A percentile compares a stretch with the other conserved stretches of the same genome.
Conservation (phyloP, 2,888 invertebrate species). For the Xestia xanthographa region DNA sequence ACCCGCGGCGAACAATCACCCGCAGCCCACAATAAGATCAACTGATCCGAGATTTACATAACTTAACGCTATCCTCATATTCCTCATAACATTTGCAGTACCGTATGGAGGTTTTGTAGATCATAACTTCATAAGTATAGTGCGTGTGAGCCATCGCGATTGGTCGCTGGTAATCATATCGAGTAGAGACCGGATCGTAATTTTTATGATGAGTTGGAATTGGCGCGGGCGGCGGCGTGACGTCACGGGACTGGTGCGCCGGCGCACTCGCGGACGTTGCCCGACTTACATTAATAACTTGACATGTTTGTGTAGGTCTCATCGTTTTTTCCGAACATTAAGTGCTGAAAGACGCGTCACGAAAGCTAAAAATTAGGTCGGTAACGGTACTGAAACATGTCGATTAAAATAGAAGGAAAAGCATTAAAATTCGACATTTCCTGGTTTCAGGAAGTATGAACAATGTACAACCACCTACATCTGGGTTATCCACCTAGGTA, state of each 20-base stretch:
- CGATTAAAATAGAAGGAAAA: conserved; percentile 25
- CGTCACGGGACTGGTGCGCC: conserved; percentile 72
- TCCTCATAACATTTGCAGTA: conserved; percentile 58
- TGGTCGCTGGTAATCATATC: conserved; percentile 71
- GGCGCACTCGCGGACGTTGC: conserved; percentile 65
- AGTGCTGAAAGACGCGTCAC: conserved; percentile 28
- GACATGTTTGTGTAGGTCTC: conserved; percentile 60
- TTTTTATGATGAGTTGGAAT: conserved; percentile 78
- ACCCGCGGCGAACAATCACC: conserved; percentile 72
- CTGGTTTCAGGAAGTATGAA: conserved; percentile 16
- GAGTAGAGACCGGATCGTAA: conserved; percentile 77
- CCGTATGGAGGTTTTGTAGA: conserved; percentile 44
- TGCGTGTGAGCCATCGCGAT: conserved; percentile 53
- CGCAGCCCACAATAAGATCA: conserved; percentile 72
- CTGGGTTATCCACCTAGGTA: neutral
- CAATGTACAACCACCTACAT: neutral
- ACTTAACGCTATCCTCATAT: conserved; percentile 64
- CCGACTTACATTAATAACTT: conserved; percentile 69
- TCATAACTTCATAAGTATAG: conserved; percentile 43
- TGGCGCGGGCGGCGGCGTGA: conserved; percentile 73
- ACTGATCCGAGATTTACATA: conserved; percentile 75
- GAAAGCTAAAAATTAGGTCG: conserved; percentile 25
- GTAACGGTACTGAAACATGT: conserved; percentile 7
- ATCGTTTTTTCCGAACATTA: conserved; percentile 43
- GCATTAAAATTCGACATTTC: conserved; percentile 23